Evolutionary conservation across 2,113 vertebrate species (phyloP).

Genomic region (Sinocyclocheilus anophthalmus): DNA sequence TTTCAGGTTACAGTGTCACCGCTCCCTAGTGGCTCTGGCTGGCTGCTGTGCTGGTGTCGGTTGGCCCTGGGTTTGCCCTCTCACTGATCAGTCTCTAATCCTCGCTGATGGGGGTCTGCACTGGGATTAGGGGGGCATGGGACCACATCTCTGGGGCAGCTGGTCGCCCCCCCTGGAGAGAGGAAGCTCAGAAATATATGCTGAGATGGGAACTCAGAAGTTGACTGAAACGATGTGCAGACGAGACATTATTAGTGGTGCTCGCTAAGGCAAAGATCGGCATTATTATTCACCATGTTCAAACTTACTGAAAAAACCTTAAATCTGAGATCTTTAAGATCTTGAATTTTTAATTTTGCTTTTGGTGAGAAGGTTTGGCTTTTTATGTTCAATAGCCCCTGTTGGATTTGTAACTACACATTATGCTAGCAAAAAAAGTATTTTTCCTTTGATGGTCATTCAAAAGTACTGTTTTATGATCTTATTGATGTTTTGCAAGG

Average conservation of each 20-base stretch:
- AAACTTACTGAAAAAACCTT: neutral
- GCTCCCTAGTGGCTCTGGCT: neutral
- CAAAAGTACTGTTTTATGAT: neutral
- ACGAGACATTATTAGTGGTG: neutral
- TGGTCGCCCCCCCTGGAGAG: neutral
- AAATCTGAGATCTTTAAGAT: no score
- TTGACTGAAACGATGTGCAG: neutral
- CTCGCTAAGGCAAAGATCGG: neutral
- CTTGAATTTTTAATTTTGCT: neutral
- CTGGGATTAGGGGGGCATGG: slow-evolving; percentile 45
- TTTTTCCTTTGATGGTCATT: neutral
- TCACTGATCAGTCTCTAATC: slow-evolving; percentile 54
- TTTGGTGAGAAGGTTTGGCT: neutral
- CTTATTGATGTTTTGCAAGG: neutral
- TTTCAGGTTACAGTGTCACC: slow-evolving; percentile 38
- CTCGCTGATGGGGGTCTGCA: slow-evolving; percentile 42
- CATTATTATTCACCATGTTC: neutral
- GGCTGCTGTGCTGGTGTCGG: slow-evolving; percentile 32
- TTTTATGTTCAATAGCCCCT: neutral
- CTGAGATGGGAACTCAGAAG: slow-evolving; percentile 6
- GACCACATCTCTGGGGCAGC: slow-evolving; percentile 39
- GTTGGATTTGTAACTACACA: neutral
- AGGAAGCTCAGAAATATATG: slow-evolving; percentile 17
- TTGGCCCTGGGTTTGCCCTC: slow-evolving; percentile 41
- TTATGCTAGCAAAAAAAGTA: neutral